Base-by-base conservation (phyloP, 2,888 invertebrate species). In the Reticulitermes lucifugus region DNA sequence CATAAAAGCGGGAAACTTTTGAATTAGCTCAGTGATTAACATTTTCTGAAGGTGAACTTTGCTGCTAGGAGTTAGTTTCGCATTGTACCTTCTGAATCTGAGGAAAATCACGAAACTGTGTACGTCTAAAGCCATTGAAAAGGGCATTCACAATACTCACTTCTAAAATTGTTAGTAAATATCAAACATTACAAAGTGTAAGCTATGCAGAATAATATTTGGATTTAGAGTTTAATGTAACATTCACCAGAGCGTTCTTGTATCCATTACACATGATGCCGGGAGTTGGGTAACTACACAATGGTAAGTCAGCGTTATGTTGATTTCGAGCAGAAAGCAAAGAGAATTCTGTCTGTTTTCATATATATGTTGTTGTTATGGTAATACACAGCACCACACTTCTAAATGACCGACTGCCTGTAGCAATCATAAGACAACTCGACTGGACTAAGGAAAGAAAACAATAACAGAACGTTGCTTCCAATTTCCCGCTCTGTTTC, bases 401-500 rank as follows among this genome's bases (percentile, higher is more conserved):
- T 65, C 65, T 65, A n/a, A 65, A 1, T 65, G 65, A 65, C 65
- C 65, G 25, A 65, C 73, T 6, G 73, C 29, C 41, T 41, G 14
- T 14, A 73, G 73, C 18, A 73, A 73, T 21, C 73, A 41, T 12
- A 73, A 41, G 41, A 41, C 29, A 73, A 41, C 14, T 21, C 73
- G 73, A 35, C 41, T 21, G 25, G 73, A 73, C 18, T 41, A 10
- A 73, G 18, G 21, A 73, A 73, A 73, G 18, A 29, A 73, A 29
- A 73, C 41, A 29, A 21, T 35, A 29, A 29, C 73, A 3, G 14
- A 21, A 21, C 73, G 21, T 41, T 3, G 73, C 35, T 73, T 41
- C 73, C 73, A 73, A 73, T 73, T 73, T 71, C 71, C 71, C 35
- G 71, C 71, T 29, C 71, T 2, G 71, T 71, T 71, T 73, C 73